Evolutionary conservation across 2,797 vertebrate species (phyloP), one percentile per base, ranked within the genome.

Genomic region (Malacoctenus gilli): DNA sequence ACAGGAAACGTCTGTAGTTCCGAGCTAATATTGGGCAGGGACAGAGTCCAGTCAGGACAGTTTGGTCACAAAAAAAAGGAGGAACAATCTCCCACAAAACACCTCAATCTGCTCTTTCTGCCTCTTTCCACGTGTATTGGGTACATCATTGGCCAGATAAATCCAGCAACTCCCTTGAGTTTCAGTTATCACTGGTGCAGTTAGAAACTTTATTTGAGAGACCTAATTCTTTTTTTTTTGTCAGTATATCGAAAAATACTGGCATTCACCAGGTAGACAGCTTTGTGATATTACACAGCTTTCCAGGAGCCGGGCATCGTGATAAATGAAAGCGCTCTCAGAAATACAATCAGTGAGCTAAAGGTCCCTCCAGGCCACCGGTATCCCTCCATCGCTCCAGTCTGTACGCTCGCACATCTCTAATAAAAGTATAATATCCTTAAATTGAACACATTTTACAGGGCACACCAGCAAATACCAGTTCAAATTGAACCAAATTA

Each of bases 401-500:
- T 75, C 58, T 66, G 21, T 30, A 64, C 36, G 37, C 66, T 58
- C 25, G 57, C 16, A 59, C 72, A 56, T 46, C 63, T 75, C 67
- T 72, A 79, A 84, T 76, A 79, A 70, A 80, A 75, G 60, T 72
- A 65, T 81, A 80, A 84, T 84, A 78, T 87, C 71, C 65, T 76
- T 58, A 81, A 78, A 85, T 79, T 60, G 83, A 77, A 81, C 53
- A 81, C 68, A 74, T 85, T 86, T 85, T 70, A 71, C 65, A 65
- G 77, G 62, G 61, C 66, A 70, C 72, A 60, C 68, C 58, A 25
- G 75, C 65, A 78, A 87, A 87, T 65, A 82, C 80, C 77, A 75
- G 78, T 71, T 87, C 69, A 86, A 89, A 87, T 85, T 84, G 88
- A 76, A 80, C 75, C 61, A 76, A 86, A 88, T 88, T 83, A 87